Percentiles rank a stretch among this genome's conserved stretches.
Conservation (phyloP, 2,888 invertebrate species). For the Synanthedon formicaeformis region DNA sequence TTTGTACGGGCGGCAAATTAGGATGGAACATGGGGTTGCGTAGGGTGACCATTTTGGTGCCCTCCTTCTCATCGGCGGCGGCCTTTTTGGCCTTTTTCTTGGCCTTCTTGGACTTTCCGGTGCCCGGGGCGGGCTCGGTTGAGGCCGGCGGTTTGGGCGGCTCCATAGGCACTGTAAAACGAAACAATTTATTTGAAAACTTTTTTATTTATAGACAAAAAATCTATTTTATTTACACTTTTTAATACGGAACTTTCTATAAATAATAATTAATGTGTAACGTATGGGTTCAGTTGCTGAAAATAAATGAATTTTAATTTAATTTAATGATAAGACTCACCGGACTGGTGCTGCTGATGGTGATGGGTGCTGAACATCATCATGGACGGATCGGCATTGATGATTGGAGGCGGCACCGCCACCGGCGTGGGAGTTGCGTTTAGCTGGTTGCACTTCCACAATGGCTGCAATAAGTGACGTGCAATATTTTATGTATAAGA, state of each 20-base stretch:
- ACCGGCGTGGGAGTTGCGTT: conserved; percentile 49
- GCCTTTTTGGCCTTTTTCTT: conserved; percentile 66
- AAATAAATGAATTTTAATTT: too few species aligned
- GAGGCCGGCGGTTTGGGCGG: conserved; percentile 38
- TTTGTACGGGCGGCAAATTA: conserved; percentile 51
- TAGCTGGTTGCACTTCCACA: conserved; percentile 46
- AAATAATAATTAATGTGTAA: too few species aligned
- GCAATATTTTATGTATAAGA: background rate
- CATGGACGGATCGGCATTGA: conserved; percentile 50
- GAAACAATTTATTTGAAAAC: background rate
- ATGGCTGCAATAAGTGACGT: conserved; percentile 28
- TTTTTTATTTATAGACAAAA: too few species aligned
- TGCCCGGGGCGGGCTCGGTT: conserved; percentile 26
- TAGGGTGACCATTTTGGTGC: conserved; percentile 79
- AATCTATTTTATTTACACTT: too few species aligned
- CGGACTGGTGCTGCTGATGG: background rate
- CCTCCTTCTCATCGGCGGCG: conserved; percentile 39
- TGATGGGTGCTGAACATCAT: conserved; percentile 36
- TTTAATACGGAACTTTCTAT: too few species aligned
- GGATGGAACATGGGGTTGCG: conserved; percentile 83
- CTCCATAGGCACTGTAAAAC: conserved; percentile 23
- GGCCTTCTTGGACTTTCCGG: conserved; percentile 51
- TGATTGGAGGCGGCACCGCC: conserved; percentile 51
- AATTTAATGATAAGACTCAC: background rate
- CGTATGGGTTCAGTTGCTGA: too few species aligned